Evolutionary conservation across 2,888 invertebrate species (phyloP).

Genomic region (Acheta domesticus): DNA sequence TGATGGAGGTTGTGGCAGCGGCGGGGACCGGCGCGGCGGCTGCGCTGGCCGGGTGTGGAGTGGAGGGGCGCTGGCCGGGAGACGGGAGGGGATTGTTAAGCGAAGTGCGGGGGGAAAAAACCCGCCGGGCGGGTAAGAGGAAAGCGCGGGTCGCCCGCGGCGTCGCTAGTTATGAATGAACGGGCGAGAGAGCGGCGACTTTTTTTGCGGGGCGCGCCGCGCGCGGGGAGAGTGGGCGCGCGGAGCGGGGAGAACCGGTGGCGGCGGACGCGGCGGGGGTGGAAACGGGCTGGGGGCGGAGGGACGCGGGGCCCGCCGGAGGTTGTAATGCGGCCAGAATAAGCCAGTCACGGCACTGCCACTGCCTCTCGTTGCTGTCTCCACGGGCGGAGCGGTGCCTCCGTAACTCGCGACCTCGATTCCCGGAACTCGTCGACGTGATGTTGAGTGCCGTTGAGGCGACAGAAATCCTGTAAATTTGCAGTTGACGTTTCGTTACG

Average conservation of each 20-base stretch:
- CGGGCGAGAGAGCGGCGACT: not conserved
- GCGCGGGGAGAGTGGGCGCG: too few species aligned
- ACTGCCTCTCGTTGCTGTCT: not conserved
- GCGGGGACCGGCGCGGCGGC: not conserved
- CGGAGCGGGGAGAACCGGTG: too few species aligned
- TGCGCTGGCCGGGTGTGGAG: not conserved
- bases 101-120: not conserved
- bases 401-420: too few species aligned
- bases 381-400: not conserved
- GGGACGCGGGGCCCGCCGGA: not conserved
- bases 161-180: constrained; percentile 18
- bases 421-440: too few species aligned
- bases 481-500: too few species aligned
- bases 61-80: not conserved
- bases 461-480: too few species aligned
- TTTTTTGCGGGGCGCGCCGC: too few species aligned
- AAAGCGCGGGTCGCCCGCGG: not conserved
- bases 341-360: not conserved
- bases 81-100: not conserved
- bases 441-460: too few species aligned
- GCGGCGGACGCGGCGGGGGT: not conserved
- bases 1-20: too few species aligned
- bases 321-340: not conserved
- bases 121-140: not conserved
- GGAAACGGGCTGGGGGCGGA: not conserved